Percentiles rank a stretch among this genome's conserved stretches.
These are phyloP conservation scores for Pseudochaenichthys georgianus DNA, from an alignment of 2,797 vertebrate species.

Conservation along the genomic window DNA sequence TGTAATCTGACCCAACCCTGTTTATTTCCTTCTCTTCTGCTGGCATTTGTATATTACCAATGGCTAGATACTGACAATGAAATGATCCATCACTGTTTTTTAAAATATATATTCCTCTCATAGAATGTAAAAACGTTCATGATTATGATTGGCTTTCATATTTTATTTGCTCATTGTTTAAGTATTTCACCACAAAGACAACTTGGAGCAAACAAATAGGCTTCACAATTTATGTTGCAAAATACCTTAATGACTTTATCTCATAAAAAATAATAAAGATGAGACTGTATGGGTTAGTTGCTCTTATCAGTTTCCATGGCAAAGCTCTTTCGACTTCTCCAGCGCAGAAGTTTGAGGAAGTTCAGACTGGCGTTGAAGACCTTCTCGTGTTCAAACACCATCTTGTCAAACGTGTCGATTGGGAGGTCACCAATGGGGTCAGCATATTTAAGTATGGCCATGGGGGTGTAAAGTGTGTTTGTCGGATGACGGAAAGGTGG, in stretches of 20 bases:
- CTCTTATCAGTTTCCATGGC: conserved; percentile 83
- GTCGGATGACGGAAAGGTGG: conserved; percentile 93
- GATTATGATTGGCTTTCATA: neutral
- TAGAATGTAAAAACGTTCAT: neutral
- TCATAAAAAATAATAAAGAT: neutral
- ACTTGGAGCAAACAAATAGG: neutral
- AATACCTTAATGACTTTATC: neutral
- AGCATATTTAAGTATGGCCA: conserved; percentile 91
- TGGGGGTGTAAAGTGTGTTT: conserved; percentile 89
- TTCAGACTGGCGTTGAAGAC: conserved; percentile 91
- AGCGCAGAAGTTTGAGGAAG: conserved; percentile 89
- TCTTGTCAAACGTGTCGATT: conserved; percentile 91
- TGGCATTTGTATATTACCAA: no score
- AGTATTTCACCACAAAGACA: neutral
- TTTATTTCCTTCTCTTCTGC: no score
- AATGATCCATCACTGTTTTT: no score
- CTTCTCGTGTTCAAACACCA: conserved; percentile 91
- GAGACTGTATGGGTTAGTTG: conserved; percentile 38
- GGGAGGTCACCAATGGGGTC: conserved; percentile 90
- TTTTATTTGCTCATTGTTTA: conserved; percentile 13
- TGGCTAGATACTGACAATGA: no score
- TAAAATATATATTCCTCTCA: neutral
- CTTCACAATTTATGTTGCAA: neutral
- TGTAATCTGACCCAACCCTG: no score
- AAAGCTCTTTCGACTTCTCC: conserved; percentile 90